Conservation (phyloP, 2,797 vertebrate genomes). For the Notoglanidium macrostoma region DNA sequence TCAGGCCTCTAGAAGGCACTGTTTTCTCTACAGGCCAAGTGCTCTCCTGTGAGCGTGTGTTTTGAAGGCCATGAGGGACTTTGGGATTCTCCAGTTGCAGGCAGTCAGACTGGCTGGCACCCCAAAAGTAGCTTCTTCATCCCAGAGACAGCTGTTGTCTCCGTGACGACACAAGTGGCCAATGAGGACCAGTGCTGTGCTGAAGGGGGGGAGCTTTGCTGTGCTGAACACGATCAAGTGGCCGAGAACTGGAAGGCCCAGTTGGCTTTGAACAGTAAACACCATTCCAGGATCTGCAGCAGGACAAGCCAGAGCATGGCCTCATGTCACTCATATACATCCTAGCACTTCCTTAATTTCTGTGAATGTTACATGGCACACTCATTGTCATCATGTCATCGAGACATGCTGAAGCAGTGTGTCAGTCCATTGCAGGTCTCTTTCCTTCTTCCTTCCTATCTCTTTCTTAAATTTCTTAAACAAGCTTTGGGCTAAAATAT, state of each 20-base stretch:
- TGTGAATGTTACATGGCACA: constrained; percentile 52
- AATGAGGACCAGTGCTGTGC: constrained; percentile 66
- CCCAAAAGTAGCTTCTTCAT: constrained; percentile 84
- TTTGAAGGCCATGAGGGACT: constrained; percentile 67
- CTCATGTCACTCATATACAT: constrained; percentile 59
- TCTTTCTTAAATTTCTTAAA: constrained; percentile 2
- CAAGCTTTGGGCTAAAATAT: not conserved
- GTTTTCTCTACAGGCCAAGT: constrained; percentile 54
- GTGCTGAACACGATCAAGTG: constrained; percentile 62
- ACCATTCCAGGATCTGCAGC: constrained; percentile 75
- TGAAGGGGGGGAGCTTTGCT: constrained; percentile 40
- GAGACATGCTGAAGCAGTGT: constrained; percentile 10
- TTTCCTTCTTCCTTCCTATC: too few species aligned
- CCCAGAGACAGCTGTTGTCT: constrained; percentile 87
- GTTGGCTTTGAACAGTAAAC: constrained; percentile 80
- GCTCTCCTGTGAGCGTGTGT: constrained; percentile 61
- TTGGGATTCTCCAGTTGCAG: constrained; percentile 81
- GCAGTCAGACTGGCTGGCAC: constrained; percentile 91
- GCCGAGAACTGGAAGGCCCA: constrained; percentile 64
- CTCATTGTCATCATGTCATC: constrained; percentile 42
- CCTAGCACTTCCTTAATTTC: constrained; percentile 55
- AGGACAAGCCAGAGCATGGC: constrained; percentile 60
- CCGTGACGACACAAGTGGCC: constrained; percentile 75
- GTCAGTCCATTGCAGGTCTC: not conserved
- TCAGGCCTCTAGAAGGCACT: constrained; percentile 69